Base-by-base conservation (phyloP, 2,888 invertebrate species). In the Hedychridium roseum region DNA sequence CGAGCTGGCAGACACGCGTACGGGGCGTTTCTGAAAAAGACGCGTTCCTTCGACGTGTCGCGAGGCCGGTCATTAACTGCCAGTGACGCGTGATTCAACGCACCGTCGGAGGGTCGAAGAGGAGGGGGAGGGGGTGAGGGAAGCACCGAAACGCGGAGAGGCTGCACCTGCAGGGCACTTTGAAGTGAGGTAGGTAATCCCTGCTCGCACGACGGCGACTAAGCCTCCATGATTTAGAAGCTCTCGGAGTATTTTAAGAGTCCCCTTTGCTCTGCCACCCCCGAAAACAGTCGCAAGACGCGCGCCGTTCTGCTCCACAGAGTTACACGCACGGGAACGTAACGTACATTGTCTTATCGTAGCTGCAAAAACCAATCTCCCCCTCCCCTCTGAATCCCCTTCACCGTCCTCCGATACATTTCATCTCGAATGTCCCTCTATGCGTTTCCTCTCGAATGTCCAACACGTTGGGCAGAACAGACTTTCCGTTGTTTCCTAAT, bases 161-260 rank as follows among this genome's bases (percentile, higher is more conserved):
- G 63, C 72, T 73, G 77, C 77, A 77, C 76, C 76, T 77, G 77
- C 77, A 77, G 71, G 73, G 69, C 71, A 73, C 76, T 76, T 77
- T 77, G 75, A 77, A 77, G 73, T 73, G 72, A 74, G 72, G 72
- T 71, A 71, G 71, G 73, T 77, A 77, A 77, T 77, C 76, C 76
- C 74, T 66, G 68, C 70, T 68, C 66, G 74, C 70, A 68, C 73
- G 74, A 75, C 74, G 76, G 67, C 67, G 58, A 68, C 70, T 78
- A 78, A 78, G 76, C 76, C 76, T 69, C 59, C 75, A 71, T 78
- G 78, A 78, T 78, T 78, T 78, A 78, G 78, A 76, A 71, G 75
- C 75, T 73, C 68, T 67, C 64, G 66, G 76, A 74, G 74, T 78
- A 78, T 78, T 78, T 78, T 78, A 76, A 78, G 78, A 78, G 73